Evolutionary conservation across 2,113 vertebrate genomes (phyloP), one percentile per base, ranked within the genome.

Genomic region (Cavia porcellus): DNA sequence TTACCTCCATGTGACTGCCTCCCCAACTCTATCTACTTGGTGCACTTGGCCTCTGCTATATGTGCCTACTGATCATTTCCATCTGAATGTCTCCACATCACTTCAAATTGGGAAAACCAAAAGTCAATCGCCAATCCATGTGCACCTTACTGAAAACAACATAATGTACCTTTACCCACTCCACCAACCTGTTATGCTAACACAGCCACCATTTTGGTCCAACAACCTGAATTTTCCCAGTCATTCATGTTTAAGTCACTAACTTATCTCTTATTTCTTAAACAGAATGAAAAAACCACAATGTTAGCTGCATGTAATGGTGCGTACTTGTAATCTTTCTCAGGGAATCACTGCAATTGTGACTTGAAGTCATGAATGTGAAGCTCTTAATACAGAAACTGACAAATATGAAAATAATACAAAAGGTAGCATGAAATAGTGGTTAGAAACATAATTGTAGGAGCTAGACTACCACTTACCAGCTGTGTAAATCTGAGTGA

Each of bases 361-460:
- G 59, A 83, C 45, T 59, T 7, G 3, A 95, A 89, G 47, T 12
- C 55, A 17, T 28, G 8, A 42, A 74, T 30, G 10, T 35, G 50
- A 77, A 66, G n/a, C 25, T 80, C n/a, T 92, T 25, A 81, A 59
- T 1, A 4, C 19, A 55, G 28, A 24, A n/a, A 50, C 19, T 47
- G 59, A 45, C 28, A 95, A 94, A 81, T 25, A 79, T 12, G 55
- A 96, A 93, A 93, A 86, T 0, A 84, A 47, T 45, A 42, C 47
- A 59, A 89, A 52, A 91, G 83, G 55, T 2, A 72, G 72, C 45
- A 68, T 3, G 50, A 22, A 12, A 32, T 0, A 62, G 52, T 32
- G 30, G 52, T 86, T 80, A 87, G 3, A 3, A 61, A 83, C 61
- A 38, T 19, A 74, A 93, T 25, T 90, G 38, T 19, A 75, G 32